Conservation (phyloP, 1,140 invertebrate genomes). For the Papilio machaon region DNA sequence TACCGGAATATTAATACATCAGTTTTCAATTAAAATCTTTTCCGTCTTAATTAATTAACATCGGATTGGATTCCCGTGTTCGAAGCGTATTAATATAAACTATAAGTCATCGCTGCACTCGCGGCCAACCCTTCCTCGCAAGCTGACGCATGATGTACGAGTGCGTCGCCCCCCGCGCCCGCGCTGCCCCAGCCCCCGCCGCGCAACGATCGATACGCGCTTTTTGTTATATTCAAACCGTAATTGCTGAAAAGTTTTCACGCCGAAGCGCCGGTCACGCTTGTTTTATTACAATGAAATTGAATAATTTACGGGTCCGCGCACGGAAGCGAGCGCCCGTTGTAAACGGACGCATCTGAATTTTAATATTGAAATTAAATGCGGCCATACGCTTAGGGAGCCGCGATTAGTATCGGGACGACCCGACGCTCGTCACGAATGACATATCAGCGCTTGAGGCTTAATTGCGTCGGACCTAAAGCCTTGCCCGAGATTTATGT, state of each 20-base stretch:
- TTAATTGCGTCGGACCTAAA: slow-evolving; percentile 78
- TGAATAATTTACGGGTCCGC: slow-evolving; percentile 80
- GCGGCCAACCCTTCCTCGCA: slow-evolving; percentile 75
- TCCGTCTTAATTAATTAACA: slow-evolving; percentile 72
- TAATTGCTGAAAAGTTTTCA: slow-evolving; percentile 82
- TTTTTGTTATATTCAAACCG: slow-evolving; percentile 80
- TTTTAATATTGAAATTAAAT: slow-evolving; percentile 79
- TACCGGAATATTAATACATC: slow-evolving; percentile 32
- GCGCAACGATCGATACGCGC: slow-evolving; percentile 69
- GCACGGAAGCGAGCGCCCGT: slow-evolving; percentile 68
- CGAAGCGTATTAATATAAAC: slow-evolving; percentile 73
- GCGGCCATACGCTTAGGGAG: slow-evolving; percentile 45
- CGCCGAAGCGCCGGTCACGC: slow-evolving; percentile 76
- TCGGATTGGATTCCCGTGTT: slow-evolving; percentile 67
- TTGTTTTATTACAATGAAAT: slow-evolving; percentile 82
- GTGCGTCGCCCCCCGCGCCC: slow-evolving; percentile 59
- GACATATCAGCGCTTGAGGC: slow-evolving; percentile 75
- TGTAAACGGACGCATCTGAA: slow-evolving; percentile 71
- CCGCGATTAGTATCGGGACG: slow-evolving; percentile 67
- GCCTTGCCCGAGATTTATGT: slow-evolving; percentile 79
- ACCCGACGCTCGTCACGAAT: slow-evolving; percentile 68
- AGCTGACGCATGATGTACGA: slow-evolving; percentile 80
- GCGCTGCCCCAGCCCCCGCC: slow-evolving; percentile 55
- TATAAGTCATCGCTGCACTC: slow-evolving; percentile 79
- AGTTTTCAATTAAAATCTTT: slow-evolving; percentile 40